Conservation (phyloP, 2,113 vertebrate species). For the Labeo rohita region DNA sequence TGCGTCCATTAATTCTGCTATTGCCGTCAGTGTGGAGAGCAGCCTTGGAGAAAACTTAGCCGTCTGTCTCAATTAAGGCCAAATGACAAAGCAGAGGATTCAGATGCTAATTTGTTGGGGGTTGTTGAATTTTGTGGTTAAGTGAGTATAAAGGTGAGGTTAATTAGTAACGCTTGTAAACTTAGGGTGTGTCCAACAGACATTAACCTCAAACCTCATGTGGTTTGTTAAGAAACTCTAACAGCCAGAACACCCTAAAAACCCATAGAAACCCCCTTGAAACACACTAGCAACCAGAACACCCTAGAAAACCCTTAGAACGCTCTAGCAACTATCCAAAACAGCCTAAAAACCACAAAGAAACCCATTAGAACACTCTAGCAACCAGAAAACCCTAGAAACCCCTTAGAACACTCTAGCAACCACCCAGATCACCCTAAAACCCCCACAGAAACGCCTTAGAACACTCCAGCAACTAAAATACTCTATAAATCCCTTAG, state of each 20-base stretch:
- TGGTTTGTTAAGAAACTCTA: neutral
- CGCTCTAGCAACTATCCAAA: neutral
- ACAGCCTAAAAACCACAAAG: too few relatives aligned
- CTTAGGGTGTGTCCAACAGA: neutral
- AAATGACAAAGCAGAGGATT: slow-evolving; percentile 37
- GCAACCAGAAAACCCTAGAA: neutral
- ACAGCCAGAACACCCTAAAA: too few relatives aligned
- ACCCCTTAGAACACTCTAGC: neutral
- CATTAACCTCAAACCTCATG: neutral
- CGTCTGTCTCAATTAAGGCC: slow-evolving; percentile 1
- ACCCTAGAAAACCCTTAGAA: neutral
- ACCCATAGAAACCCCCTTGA: too few relatives aligned
- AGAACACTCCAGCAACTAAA: too few relatives aligned
- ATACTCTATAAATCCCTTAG: too few relatives aligned
- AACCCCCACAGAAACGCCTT: too few relatives aligned
- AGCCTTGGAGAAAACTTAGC: neutral
- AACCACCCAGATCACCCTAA: too few relatives aligned
- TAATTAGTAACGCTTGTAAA: neutral
- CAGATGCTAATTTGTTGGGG: slow-evolving; percentile 40
- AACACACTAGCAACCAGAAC: too few relatives aligned
- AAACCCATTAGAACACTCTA: too few relatives aligned
- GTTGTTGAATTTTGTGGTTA: slow-evolving; percentile 31
- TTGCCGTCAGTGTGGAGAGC: neutral
- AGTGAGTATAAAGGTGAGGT: slow-evolving; percentile 32
- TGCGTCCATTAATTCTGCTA: slow-evolving; percentile 40